Conservation (phyloP, 1,140 invertebrate species). For the Apis cerana region DNA sequence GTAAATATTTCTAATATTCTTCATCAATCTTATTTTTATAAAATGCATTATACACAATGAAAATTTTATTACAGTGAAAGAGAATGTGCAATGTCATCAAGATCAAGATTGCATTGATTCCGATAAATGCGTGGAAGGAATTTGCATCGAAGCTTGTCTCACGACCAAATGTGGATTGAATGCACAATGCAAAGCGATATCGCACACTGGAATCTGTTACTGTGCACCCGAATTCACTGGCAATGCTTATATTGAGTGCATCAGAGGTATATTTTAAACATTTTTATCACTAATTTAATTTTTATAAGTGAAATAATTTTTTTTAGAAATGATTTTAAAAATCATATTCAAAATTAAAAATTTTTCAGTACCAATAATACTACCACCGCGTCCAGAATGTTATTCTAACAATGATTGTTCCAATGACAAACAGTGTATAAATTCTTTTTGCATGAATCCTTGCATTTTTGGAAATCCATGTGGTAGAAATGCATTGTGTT, state of each 20-base stretch:
- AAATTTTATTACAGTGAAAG: constrained; percentile 17
- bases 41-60: not conserved
- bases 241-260: constrained; percentile 91
- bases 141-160: constrained; percentile 90
- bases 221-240: constrained; percentile 91
- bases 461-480: constrained; percentile 87
- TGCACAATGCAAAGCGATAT: constrained; percentile 89
- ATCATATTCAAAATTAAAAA: not conserved
- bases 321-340: no score
- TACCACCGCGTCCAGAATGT: constrained; percentile 85
- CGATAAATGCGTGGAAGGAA: constrained; percentile 88
- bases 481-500: constrained; percentile 89
- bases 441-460: constrained; percentile 89
- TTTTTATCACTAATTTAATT: not conserved
- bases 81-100: constrained; percentile 82
- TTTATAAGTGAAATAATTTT: not conserved
- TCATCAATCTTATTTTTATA: not conserved
- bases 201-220: constrained; percentile 89
- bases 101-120: constrained; percentile 88
- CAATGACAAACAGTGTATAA: constrained; percentile 87
- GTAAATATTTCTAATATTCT: constrained; percentile 67
- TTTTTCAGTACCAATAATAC: constrained; percentile 79
- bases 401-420: constrained; percentile 89
- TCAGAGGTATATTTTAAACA: constrained; percentile 79
- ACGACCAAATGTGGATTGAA: constrained; percentile 91